Evolutionary conservation across 1,140 invertebrate genomes (phyloP).

Genomic region (Chironomus striatipennis): DNA sequence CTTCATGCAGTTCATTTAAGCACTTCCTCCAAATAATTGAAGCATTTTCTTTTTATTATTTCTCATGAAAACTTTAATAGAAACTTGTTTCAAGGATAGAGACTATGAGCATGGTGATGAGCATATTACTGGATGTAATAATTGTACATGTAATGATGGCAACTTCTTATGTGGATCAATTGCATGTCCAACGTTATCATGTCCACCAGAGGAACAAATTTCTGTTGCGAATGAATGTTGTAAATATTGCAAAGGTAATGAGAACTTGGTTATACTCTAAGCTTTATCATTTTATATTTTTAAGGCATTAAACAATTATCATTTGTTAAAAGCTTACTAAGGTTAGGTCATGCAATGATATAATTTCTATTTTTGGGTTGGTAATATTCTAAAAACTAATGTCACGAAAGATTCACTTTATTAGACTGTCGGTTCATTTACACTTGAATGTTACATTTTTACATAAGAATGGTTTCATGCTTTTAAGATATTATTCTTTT

Average conservation of each 20-base stretch:
- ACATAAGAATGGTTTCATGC: neutral
- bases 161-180: conserved; percentile 67
- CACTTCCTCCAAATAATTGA: neutral
- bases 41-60: neutral
- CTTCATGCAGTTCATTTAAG: neutral
- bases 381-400: too few species aligned
- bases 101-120: conserved; percentile 77
- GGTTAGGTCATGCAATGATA: too few species aligned
- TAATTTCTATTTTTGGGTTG: too few species aligned
- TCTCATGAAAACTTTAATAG: conserved; percentile 64
- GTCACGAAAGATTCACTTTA: too few species aligned
- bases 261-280: too few species aligned
- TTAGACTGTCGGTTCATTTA: too few species aligned
- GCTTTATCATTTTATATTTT: too few species aligned
- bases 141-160: conserved; percentile 70
- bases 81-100: conserved; percentile 59
- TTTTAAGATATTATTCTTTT: neutral
- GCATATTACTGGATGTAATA: conserved; percentile 62
- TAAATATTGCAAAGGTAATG: conserved; percentile 78
- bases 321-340: too few species aligned
- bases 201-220: conserved; percentile 66
- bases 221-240: conserved; percentile 78
- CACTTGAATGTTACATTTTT: too few species aligned
- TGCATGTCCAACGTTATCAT: conserved; percentile 74
- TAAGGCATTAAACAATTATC: too few species aligned